phyloP scores from a whole-genome alignment of 2,888 invertebrate genomes.

The Alitta virens region DNA sequence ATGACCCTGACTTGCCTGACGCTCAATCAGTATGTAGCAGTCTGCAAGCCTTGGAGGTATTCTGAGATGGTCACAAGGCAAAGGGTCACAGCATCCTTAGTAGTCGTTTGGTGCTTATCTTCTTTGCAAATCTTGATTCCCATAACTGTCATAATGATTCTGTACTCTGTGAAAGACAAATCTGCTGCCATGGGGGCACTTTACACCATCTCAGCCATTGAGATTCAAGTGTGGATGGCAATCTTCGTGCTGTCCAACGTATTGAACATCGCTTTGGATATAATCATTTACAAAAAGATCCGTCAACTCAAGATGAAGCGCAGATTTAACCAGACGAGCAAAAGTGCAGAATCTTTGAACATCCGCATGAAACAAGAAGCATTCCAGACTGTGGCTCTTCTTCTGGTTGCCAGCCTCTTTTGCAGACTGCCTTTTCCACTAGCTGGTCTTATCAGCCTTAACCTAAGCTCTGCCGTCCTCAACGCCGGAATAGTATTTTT shows the following conservation, averaged over 20 bases:
- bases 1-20: constrained; percentile 24
- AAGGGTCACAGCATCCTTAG: constrained; percentile 1
- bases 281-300: constrained; percentile 21
- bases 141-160: constrained; percentile 10
- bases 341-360: constrained; percentile 15
- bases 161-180: constrained; percentile 13
- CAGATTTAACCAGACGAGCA: neutral
- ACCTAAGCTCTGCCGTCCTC: constrained; percentile 5
- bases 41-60: constrained; percentile 26
- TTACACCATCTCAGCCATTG: constrained; percentile 17
- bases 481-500: constrained; percentile 22
- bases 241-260: constrained; percentile 18
- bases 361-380: constrained; percentile 28
- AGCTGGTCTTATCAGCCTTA: constrained; percentile 16
- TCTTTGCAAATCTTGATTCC: constrained; percentile 26
- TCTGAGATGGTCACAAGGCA: constrained; percentile 4
- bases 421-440: constrained; percentile 28
- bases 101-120: constrained; percentile 23
- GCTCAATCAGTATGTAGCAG: constrained; percentile 26
- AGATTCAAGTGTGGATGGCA: constrained; percentile 30
- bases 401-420: constrained; percentile 22
- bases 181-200: constrained; percentile 8
- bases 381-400: constrained; percentile 25
- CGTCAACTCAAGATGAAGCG: constrained; percentile 18
- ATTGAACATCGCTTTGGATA: constrained; percentile 21